Evolutionary conservation across 1,140 invertebrate genomes (phyloP).

Genomic region (Drosophila fuyamai): DNA sequence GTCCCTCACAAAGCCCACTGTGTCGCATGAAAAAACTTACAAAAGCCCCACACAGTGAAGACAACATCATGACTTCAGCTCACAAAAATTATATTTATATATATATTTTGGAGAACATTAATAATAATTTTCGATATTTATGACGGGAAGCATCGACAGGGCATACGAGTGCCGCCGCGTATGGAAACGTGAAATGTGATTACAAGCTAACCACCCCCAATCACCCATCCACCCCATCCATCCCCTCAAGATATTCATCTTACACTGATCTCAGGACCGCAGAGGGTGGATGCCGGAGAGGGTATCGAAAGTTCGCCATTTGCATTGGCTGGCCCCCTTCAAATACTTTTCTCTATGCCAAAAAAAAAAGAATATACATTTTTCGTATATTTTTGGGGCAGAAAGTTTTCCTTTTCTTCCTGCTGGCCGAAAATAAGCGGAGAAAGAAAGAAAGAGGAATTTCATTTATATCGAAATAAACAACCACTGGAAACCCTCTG

Average conservation of each 20-base stretch:
- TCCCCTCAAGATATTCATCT: slow-evolving; percentile 42
- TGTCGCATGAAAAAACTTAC: slow-evolving; percentile 39
- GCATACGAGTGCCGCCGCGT: slow-evolving; percentile 47
- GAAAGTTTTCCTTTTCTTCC: slow-evolving; percentile 62
- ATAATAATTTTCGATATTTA: slow-evolving; percentile 83
- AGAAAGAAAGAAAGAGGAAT: slow-evolving; percentile 67
- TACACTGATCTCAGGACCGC: slow-evolving; percentile 58
- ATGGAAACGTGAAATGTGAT: slow-evolving; percentile 75
- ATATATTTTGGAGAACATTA: slow-evolving; percentile 58
- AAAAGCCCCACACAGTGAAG: slow-evolving; percentile 32
- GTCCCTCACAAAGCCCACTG: slow-evolving; percentile 7
- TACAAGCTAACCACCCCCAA: slow-evolving; percentile 61
- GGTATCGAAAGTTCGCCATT: slow-evolving; percentile 69
- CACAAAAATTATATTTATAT: slow-evolving; percentile 13
- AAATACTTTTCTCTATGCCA: slow-evolving; percentile 54
- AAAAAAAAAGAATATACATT: slow-evolving; percentile 39
- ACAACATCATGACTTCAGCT: slow-evolving; percentile 25
- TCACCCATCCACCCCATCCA: slow-evolving; percentile 41
- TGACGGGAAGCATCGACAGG: slow-evolving; percentile 73
- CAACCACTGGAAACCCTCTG: slow-evolving; percentile 83
- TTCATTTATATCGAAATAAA: slow-evolving; percentile 85
- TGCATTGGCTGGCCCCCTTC: slow-evolving; percentile 49
- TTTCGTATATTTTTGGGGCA: slow-evolving; percentile 53
- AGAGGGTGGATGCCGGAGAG: slow-evolving; percentile 35
- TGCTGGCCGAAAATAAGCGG: slow-evolving; percentile 60